Base-by-base conservation (phyloP, 2,797 vertebrate species). In the Yasuhikotakia modesta region DNA sequence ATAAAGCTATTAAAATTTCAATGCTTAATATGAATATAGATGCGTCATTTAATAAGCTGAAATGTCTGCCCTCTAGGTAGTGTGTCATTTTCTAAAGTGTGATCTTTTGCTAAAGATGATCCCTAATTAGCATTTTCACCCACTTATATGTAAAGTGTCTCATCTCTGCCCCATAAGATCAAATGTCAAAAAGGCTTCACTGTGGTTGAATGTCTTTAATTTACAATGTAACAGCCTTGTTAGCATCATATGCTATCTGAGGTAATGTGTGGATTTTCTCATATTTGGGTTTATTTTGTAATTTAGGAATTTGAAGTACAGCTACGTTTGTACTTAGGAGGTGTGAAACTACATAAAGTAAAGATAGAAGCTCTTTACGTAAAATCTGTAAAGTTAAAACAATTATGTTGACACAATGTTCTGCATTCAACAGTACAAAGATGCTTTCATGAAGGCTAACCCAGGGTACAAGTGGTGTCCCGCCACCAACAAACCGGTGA, bases 391-490 rank as follows among this genome's bases (percentile, higher is more conserved):
- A 50, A 50, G 17, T n/a, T 5, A 4, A 43, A 64, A 27, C 19
- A 61, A 13, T 21, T 39, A 27, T 70, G n/a, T 67, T 65, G 55
- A 2, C 63, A 46, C 70, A 57, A 35, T 73, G 12, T 78, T 22
- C 30, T 21, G 13, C 66, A 13, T 70, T 45, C 1, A 43, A 73
- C 87, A 99, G 97, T 98, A 99, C 90, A 99, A 99, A 80, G 97
- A 99, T 90, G 97, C 97, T 35, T 99, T 99, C 86, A 98, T 99
- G 96, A 98, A 98, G 91, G 97, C 97, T 61, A 98, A 99, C 80
- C 97, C 97, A 12, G 97, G 96, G 78, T 99, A 99, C 89, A 98
- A 97, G 89, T 99, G 97, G 97, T 99, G 97, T 90, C 96, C 97
- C 58, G 94, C 96, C 73, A 98, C 95, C 87, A 99, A 96, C 91